Conservation (phyloP, 2,888 invertebrate genomes). For the Danaus chrysippus region DNA sequence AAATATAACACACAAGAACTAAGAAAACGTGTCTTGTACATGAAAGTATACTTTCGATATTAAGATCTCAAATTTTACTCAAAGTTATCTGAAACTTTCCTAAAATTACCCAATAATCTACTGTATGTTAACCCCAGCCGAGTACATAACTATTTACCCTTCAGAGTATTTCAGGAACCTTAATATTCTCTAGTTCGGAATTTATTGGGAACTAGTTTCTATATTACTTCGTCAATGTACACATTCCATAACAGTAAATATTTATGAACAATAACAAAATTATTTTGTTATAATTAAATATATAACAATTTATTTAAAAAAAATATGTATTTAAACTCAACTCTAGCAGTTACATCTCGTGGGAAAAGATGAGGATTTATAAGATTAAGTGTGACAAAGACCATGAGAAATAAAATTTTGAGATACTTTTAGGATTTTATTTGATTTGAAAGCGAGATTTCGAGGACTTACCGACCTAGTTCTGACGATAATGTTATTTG, state of each 20-base stretch:
- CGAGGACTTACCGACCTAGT: not conserved
- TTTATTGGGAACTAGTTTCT: conserved; percentile 7
- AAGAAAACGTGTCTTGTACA: no score
- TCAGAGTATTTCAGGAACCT: conserved; percentile 1
- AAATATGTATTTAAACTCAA: conserved; percentile 6
- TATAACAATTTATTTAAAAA: not conserved
- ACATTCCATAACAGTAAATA: not conserved
- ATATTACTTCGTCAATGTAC: conserved; percentile 5
- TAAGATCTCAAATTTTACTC: not conserved
- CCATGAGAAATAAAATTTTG: conserved; percentile 17
- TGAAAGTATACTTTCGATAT: not conserved
- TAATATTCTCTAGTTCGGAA: conserved; percentile 5
- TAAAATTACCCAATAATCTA: conserved; percentile 5
- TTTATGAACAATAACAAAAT: not conserved
- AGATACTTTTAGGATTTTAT: conserved; percentile 16
- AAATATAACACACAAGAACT: not conserved
- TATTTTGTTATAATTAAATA: not conserved
- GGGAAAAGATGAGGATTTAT: conserved; percentile 20
- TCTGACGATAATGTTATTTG: not conserved
- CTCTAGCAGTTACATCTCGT: conserved; percentile 15
- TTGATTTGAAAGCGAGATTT: conserved; percentile 6
- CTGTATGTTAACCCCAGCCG: not conserved
- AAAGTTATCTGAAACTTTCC: conserved; percentile 4
- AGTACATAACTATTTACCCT: conserved; percentile 7
- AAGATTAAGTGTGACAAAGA: conserved; percentile 23